These are phyloP conservation scores for Hofmannophila pseudospretella DNA, from an alignment of 2,888 invertebrate genomes.

Conservation along the genomic window DNA sequence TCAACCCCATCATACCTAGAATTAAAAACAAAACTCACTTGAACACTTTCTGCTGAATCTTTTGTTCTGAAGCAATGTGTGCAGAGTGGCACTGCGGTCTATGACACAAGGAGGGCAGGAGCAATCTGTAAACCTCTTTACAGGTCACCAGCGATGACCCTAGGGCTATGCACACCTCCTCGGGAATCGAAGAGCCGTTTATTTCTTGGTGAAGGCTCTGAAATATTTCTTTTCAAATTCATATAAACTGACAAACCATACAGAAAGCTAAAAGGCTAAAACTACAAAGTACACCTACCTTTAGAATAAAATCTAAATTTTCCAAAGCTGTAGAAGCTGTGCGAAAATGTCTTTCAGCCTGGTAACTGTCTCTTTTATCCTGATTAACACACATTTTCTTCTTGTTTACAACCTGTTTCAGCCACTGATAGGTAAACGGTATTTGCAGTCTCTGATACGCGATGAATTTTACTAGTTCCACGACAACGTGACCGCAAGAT, in stretches of 20 bases:
- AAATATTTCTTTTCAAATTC: too few species aligned
- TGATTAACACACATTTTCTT: slow-evolving; percentile 39
- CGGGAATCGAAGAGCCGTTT: slow-evolving; percentile 50
- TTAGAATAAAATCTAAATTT: slow-evolving; percentile 63
- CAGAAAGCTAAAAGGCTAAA: too few species aligned
- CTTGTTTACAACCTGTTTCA: slow-evolving; percentile 62
- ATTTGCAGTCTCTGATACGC: slow-evolving; percentile 77
- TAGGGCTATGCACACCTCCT: slow-evolving; percentile 61
- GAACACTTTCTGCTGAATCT: slow-evolving; percentile 57
- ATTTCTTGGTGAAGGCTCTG: slow-evolving; percentile 64
- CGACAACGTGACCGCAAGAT: slow-evolving; percentile 76
- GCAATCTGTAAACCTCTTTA: slow-evolving; percentile 61
- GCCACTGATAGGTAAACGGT: slow-evolving; percentile 69
- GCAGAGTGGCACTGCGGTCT: slow-evolving; percentile 60
- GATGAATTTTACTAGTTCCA: slow-evolving; percentile 76
- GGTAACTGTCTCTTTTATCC: slow-evolving; percentile 45
- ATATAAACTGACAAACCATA: too few species aligned
- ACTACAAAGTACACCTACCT: too few species aligned
- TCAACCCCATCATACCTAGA: too few species aligned
- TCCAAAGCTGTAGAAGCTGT: slow-evolving; percentile 57
- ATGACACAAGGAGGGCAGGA: slow-evolving; percentile 54
- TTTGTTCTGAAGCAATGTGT: slow-evolving; percentile 58
- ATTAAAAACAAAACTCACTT: slow-evolving; percentile 34
- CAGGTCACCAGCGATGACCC: slow-evolving; percentile 60
- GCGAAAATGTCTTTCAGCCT: slow-evolving; percentile 62